Percentiles rank a stretch among this genome's conserved stretches.
Evolutionary conservation across 2,113 vertebrate species (phyloP).

Genomic region (Notarius lentiginosus): DNA sequence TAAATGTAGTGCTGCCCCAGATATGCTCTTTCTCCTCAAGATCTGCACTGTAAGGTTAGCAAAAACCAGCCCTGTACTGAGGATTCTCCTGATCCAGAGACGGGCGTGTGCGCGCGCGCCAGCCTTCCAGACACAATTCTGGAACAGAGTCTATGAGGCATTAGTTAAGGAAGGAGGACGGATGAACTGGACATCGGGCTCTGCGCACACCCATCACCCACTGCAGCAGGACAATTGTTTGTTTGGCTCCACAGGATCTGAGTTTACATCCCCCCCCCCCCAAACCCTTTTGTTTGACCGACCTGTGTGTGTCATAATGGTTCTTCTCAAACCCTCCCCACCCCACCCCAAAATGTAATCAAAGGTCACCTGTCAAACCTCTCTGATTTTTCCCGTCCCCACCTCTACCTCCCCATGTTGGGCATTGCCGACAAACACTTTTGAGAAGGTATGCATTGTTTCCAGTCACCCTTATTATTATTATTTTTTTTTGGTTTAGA

Average conservation of each 20-base stretch:
- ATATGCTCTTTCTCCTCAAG: slow-evolving; percentile 18
- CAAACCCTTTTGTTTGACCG: slow-evolving; percentile 4
- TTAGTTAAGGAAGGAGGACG: background rate
- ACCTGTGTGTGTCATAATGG: slow-evolving; percentile 36
- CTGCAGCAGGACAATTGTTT: slow-evolving; percentile 40
- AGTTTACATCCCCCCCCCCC: slow-evolving; percentile 55
- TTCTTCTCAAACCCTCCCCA: no score
- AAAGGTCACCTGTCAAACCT: slow-evolving; percentile 11
- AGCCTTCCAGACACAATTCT: slow-evolving; percentile 12
- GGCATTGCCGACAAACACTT: slow-evolving; percentile 58
- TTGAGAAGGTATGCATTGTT: slow-evolving; percentile 64
- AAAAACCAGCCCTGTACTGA: slow-evolving; percentile 15
- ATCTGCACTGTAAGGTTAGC: slow-evolving; percentile 22
- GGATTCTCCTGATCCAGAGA: slow-evolving; percentile 18
- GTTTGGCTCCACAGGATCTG: slow-evolving; percentile 48
- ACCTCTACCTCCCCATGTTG: slow-evolving; percentile 56
- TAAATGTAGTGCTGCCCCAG: slow-evolving; percentile 35
- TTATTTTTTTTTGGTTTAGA: slow-evolving; percentile 59
- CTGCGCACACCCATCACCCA: slow-evolving; percentile 17
- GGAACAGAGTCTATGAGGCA: background rate
- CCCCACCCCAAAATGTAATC: background rate
- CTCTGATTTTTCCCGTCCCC: slow-evolving; percentile 21
- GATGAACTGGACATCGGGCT: slow-evolving; percentile 29
- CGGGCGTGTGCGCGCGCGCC: slow-evolving; percentile 9
- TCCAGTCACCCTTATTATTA: slow-evolving; percentile 60